Conservation (phyloP, 2,888 invertebrate genomes). For the Tortricodes alternella region DNA sequence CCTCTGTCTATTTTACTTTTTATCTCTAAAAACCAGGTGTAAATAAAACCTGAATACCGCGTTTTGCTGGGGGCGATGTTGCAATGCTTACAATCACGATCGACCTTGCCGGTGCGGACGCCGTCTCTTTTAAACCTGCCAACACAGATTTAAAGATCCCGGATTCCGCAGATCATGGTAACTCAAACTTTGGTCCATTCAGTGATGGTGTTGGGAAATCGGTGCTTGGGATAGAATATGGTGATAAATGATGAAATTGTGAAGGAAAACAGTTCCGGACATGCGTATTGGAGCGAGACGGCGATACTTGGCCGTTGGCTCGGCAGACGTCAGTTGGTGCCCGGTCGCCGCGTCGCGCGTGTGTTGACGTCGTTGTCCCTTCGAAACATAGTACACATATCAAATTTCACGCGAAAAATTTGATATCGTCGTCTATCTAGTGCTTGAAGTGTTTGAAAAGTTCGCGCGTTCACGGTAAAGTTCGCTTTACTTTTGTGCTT, state of each 20-base stretch:
- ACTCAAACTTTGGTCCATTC: slow-evolving; percentile 32
- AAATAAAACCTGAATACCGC: slow-evolving; percentile 58
- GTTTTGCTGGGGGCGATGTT: slow-evolving; percentile 56
- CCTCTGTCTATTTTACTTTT: slow-evolving; percentile 51
- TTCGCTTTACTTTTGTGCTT: slow-evolving; percentile 47
- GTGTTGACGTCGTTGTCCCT: slow-evolving; percentile 40
- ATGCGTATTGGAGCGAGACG: slow-evolving; percentile 76
- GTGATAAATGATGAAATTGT: slow-evolving; percentile 55
- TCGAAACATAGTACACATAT: slow-evolving; percentile 73
- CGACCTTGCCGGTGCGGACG: slow-evolving; percentile 58
- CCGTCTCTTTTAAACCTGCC: slow-evolving; percentile 49
- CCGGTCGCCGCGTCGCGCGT: slow-evolving; percentile 66
- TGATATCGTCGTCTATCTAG: slow-evolving; percentile 77
- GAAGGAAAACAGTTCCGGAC: slow-evolving; percentile 71
- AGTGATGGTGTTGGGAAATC: slow-evolving; percentile 38
- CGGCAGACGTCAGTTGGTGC: slow-evolving; percentile 67
- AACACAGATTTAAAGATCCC: slow-evolving; percentile 10
- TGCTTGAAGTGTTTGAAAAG: slow-evolving; percentile 67
- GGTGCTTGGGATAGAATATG: slow-evolving; percentile 36
- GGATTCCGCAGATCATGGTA: background rate
- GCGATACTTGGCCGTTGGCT: slow-evolving; percentile 54
- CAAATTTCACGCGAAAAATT: slow-evolving; percentile 80
- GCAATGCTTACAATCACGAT: slow-evolving; percentile 58
- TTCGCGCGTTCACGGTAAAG: slow-evolving; percentile 57
- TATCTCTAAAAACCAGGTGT: slow-evolving; percentile 67